Conservation (phyloP, 2,797 vertebrate genomes). For the Phrynocephalus forsythii region DNA sequence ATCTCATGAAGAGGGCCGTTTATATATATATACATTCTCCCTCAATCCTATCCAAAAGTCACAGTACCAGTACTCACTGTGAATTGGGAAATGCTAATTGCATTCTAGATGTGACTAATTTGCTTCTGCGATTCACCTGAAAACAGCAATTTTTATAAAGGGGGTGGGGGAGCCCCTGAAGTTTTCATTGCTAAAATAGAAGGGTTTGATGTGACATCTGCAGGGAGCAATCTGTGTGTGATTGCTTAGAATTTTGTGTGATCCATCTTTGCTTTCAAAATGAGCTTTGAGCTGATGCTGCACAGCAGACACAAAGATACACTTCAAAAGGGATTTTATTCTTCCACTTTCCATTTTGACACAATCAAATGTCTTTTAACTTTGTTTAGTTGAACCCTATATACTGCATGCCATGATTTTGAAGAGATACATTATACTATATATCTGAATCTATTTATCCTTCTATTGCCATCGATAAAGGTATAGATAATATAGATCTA, state of each 20-base stretch:
- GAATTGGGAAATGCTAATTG: conserved; percentile 61
- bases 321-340: conserved; percentile 75
- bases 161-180: not conserved
- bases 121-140: conserved; percentile 67
- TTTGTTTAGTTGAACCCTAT: conserved; percentile 63
- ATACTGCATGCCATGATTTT: conserved; percentile 59
- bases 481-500: conserved; percentile 1
- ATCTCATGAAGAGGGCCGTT: conserved; percentile 57
- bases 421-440: conserved; percentile 34
- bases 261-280: conserved; percentile 75
- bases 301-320: conserved; percentile 61
- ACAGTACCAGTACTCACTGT: conserved; percentile 46
- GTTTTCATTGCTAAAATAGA: conserved; percentile 62
- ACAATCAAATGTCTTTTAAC: conserved; percentile 53
- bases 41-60: conserved; percentile 14
- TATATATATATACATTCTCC: conserved; percentile 19
- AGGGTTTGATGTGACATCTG: conserved; percentile 73
- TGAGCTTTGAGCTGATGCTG: conserved; percentile 67
- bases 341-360: conserved; percentile 59
- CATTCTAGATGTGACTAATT: conserved; percentile 70
- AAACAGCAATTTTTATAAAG: conserved; percentile 64
- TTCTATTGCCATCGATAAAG: not conserved
- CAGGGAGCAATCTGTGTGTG: conserved; percentile 64
- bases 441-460: not conserved
- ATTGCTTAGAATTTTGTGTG: conserved; percentile 71